These are phyloP conservation scores for Lerema accius DNA, from an alignment of 1,140 invertebrate species.

Conservation along the genomic window DNA sequence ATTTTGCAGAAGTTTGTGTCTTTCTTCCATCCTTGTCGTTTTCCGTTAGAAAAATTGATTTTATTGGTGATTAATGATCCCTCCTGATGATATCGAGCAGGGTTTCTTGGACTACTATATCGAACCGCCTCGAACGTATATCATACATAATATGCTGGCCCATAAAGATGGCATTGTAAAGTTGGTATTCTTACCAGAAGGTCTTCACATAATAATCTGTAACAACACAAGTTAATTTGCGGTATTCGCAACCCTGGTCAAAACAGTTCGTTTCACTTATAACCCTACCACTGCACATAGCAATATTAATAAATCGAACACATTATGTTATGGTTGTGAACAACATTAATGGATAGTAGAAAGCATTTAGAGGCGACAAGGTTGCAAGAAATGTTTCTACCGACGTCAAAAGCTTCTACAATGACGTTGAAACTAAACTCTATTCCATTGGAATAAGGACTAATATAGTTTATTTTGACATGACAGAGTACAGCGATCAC, in stretches of 20 bases:
- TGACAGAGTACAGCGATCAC: slow-evolving; percentile 19
- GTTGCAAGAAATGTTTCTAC: slow-evolving; percentile 33
- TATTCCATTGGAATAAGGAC: slow-evolving; percentile 11
- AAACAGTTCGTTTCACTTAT: slow-evolving; percentile 31
- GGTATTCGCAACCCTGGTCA: slow-evolving; percentile 31
- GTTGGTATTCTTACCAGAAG: too few species aligned
- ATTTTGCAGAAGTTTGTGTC: too few species aligned
- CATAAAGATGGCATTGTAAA: too few species aligned
- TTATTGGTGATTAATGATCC: too few species aligned
- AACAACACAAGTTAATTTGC: too few species aligned
- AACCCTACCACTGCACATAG: slow-evolving; percentile 35
- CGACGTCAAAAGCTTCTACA: slow-evolving; percentile 24
- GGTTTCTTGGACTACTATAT: too few species aligned
- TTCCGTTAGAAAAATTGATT: too few species aligned
- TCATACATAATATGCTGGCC: too few species aligned
- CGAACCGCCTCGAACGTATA: too few species aligned
- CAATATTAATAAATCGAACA: slow-evolving; percentile 55
- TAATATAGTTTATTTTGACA: slow-evolving; percentile 12
- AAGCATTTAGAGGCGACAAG: slow-evolving; percentile 50
- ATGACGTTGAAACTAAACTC: slow-evolving; percentile 11
- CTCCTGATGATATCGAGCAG: too few species aligned
- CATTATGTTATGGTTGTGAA: slow-evolving; percentile 46
- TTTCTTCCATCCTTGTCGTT: too few species aligned
- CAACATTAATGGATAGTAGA: slow-evolving; percentile 56
- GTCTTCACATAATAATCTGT: too few species aligned